Evolutionary conservation across 2,113 vertebrate genomes (phyloP).

Genomic region (Pycnonotus jocosus): DNA sequence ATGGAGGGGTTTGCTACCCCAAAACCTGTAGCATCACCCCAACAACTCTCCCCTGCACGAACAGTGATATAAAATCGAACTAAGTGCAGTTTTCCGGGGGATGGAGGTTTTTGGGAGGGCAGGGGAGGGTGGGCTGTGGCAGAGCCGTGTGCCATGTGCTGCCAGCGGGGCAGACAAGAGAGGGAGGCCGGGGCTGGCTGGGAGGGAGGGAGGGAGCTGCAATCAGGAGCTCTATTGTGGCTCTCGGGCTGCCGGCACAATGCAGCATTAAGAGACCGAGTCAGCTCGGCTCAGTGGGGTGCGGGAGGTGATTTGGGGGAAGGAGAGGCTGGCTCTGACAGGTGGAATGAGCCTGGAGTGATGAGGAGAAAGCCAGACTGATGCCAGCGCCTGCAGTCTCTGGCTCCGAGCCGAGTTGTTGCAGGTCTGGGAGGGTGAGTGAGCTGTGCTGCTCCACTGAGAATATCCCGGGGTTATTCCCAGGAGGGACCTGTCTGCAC

Average conservation of each 20-base stretch:
- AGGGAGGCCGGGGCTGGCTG: not conserved
- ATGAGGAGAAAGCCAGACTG: not conserved
- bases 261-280: not conserved
- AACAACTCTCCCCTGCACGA: accelerated
- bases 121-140: not conserved
- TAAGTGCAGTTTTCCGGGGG: accelerated
- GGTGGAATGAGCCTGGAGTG: not conserved
- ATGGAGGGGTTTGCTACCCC: not conserved
- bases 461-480: not conserved
- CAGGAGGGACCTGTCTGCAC: not conserved
- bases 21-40: not conserved
- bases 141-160: not conserved
- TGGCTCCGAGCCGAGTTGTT: accelerated
- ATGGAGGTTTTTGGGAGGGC: not conserved
- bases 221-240: not conserved
- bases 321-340: not conserved
- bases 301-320: not conserved
- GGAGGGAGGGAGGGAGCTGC: not conserved
- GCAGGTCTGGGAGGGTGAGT: not conserved
- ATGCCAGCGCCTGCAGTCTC: not conserved
- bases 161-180: accelerated
- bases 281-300: not conserved
- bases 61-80: accelerated
- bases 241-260: not conserved
- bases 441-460: not conserved